Base-by-base conservation (phyloP, 2,113 vertebrate species). In the Aphelocoma coerulescens region DNA sequence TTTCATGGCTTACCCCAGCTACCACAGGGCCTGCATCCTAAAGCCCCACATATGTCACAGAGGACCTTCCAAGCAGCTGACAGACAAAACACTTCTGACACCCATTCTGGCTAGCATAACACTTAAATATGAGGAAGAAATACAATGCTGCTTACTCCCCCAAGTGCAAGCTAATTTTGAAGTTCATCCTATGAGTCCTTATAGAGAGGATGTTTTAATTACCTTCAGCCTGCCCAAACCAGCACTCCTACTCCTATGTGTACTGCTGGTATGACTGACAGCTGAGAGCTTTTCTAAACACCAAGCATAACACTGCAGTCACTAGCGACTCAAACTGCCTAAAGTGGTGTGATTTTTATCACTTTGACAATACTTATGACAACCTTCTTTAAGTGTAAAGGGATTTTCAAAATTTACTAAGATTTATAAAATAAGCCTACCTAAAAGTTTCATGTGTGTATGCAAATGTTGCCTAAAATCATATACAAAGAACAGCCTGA, bases 241-340 rank as follows among this genome's bases (percentile, higher is more conserved):
- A 93, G 51, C 32, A 33, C 44, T 93, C 57, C 52, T 78, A 88
- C 27, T 43, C 39, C 83, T 74, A 14, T 46, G 58, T n/a, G 49
- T 80, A 72, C 74, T 94, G 82, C 85, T 92, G 52, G 73, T 54
- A 41, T 52, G 59, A 83, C 46, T 80, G 93, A 69, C 69, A 95
- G 91, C 69, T 95, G 68, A 87, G 24, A 94, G 93, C 72, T 96
- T 87, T 75, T 87, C 92, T 78, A 54, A 96, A 93, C 90, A 89
- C 39, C 54, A 67, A 65, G 68, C 24, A 76, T 24, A 88, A 68
- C 68, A 75, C 3, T 72, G 73, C 57, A 95, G 65, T 49, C 52
- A 65, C 85, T 37, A 88, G 67, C 3, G 2, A 57, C 51, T 80
- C 63, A 71, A 82, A 71, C 55, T 93, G 85, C 76, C 84, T 86